Percentiles rank a stretch among this genome's conserved stretches.
These are phyloP conservation scores for Echeneis naucrates DNA, from an alignment of 2,797 vertebrate species.

Conservation along the genomic window DNA sequence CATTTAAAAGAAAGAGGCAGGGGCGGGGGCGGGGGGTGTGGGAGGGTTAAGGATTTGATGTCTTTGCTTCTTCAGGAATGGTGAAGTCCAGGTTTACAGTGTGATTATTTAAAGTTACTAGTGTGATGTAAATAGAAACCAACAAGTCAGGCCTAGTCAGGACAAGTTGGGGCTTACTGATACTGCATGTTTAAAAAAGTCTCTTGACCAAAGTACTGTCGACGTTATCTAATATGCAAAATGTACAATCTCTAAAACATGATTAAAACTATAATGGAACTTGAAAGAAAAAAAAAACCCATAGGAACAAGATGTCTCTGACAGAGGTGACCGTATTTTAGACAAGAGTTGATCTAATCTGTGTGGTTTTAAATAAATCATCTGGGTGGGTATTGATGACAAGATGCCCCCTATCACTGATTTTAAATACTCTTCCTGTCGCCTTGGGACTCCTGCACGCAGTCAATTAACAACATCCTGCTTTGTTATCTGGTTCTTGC, in stretches of 20 bases:
- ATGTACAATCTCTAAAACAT: too few species aligned
- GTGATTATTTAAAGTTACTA: conserved; percentile 15
- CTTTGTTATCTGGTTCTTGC: conserved; percentile 53
- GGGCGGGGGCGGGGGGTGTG: conserved; percentile 11
- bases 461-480: too few species aligned
- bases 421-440: conserved; percentile 26
- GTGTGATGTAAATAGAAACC: not conserved
- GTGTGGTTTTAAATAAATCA: too few species aligned
- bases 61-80: conserved; percentile 3
- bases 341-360: not conserved
- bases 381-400: not conserved
- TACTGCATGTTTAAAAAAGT: too few species aligned
- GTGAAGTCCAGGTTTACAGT: not conserved
- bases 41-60: conserved; percentile 1
- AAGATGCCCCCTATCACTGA: accelerated
- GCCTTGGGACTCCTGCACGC: too few species aligned
- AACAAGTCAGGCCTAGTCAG: too few species aligned
- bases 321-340: not conserved
- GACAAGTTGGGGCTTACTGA: too few species aligned
- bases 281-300: too few species aligned
- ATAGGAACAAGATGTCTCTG: too few species aligned
- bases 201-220: too few species aligned
- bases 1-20: conserved; percentile 43
- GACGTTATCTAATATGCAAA: too few species aligned
- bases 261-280: too few species aligned